Conservation (phyloP, 92 coral and sea anemone genomes). For the Porites rus region DNA sequence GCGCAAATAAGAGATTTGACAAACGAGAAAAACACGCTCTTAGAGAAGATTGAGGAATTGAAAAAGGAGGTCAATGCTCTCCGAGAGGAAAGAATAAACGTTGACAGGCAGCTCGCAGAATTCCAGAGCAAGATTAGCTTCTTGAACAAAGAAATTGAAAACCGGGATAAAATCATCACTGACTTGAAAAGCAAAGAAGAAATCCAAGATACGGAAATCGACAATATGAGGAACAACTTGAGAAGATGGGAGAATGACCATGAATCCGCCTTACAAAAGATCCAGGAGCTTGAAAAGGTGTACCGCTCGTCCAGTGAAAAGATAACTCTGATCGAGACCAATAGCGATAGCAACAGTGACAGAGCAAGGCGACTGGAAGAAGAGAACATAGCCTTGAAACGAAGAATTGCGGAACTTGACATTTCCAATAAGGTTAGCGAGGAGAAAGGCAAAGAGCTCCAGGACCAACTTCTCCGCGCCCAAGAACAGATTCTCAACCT, state of each 20-base stretch:
- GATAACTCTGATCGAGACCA: constrained; percentile 80
- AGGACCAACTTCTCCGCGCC: constrained; percentile 75
- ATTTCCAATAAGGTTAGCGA: constrained; percentile 66
- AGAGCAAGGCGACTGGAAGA: constrained; percentile 87
- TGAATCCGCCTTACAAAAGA: constrained; percentile 90
- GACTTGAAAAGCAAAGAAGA: constrained; percentile 84
- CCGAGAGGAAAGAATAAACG: constrained; percentile 85
- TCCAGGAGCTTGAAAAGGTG: constrained; percentile 80
- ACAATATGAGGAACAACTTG: constrained; percentile 89
- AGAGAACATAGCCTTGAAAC: constrained; percentile 79
- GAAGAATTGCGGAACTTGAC: constrained; percentile 83
- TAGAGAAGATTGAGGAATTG: constrained; percentile 90
- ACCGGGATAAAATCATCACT: constrained; percentile 75
- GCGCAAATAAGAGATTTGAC: constrained; percentile 86
- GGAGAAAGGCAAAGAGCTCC: constrained; percentile 90
- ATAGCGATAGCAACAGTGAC: constrained; percentile 86
- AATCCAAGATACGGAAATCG: constrained; percentile 84
- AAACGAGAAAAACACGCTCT: constrained; percentile 76
- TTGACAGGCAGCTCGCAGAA: constrained; percentile 85
- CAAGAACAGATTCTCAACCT: constrained; percentile 76
- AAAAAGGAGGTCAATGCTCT: constrained; percentile 67
- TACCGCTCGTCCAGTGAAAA: constrained; percentile 81
- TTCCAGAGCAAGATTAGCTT: constrained; percentile 90
- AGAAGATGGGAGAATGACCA: constrained; percentile 88
- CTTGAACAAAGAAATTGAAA: constrained; percentile 84